Conservation (phyloP, 1,140 invertebrate species). For the Drosophila pseudoananassae region DNA sequence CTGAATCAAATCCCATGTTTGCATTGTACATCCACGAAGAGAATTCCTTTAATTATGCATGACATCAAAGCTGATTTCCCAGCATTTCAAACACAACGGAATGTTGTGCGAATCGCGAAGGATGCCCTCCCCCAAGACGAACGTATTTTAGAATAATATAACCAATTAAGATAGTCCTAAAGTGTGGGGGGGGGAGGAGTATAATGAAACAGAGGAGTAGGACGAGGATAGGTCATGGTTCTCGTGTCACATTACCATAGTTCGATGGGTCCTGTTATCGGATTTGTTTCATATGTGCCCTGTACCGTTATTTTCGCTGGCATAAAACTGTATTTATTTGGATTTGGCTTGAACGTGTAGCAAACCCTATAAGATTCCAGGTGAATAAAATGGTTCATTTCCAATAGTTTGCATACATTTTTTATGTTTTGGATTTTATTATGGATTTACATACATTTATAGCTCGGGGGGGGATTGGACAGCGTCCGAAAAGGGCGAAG, state of each 20-base stretch:
- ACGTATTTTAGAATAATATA: not conserved
- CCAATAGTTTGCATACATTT: slow-evolving; percentile 6
- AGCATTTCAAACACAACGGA: not conserved
- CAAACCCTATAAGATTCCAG: slow-evolving; percentile 80
- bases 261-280: slow-evolving; percentile 83
- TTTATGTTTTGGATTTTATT: slow-evolving; percentile 1
- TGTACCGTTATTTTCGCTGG: slow-evolving; percentile 82
- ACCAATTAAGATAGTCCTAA: not conserved
- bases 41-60: slow-evolving; percentile 18
- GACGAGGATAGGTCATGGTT: slow-evolving; percentile 19
- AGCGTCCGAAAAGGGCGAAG: not conserved
- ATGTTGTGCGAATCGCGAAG: not conserved
- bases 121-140: not conserved
- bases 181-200: not conserved
- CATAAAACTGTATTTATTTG: slow-evolving; percentile 83
- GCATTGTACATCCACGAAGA: slow-evolving; percentile 12
- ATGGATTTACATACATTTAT: not conserved
- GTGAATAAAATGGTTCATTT: slow-evolving; percentile 26
- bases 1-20: slow-evolving; percentile 27
- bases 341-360: slow-evolving; percentile 84
- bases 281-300: slow-evolving; percentile 82
- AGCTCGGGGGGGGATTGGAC: not conserved
- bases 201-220: slow-evolving; percentile 2
- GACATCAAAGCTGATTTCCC: slow-evolving; percentile 10
- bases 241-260: slow-evolving; percentile 76